These are phyloP conservation scores for Dolichopus griseipennis DNA, from an alignment of 2,888 invertebrate species.

Conservation along the genomic window DNA sequence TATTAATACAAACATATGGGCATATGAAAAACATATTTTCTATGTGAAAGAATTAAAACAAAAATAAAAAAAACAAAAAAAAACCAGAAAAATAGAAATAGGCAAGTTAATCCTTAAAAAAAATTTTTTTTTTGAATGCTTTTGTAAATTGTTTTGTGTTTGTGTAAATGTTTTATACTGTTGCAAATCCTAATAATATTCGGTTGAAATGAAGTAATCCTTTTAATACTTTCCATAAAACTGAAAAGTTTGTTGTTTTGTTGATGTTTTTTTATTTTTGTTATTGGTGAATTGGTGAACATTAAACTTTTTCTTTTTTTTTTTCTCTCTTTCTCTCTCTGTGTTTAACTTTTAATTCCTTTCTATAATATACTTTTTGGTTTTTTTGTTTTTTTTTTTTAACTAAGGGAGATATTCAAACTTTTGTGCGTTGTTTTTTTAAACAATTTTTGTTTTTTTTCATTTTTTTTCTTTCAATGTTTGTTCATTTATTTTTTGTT, in stretches of 20 bases:
- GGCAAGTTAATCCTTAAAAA: background rate
- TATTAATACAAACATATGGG: too few relatives aligned
- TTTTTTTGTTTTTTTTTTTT: background rate
- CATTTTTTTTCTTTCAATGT: background rate
- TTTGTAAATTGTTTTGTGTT: background rate
- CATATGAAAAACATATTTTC: too few relatives aligned
- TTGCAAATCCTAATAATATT: constrained; percentile 3
- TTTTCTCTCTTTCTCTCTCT: background rate
- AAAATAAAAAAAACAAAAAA: too few relatives aligned
- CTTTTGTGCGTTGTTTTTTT: too few relatives aligned
- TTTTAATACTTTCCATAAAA: background rate
- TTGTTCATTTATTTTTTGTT: too few relatives aligned
- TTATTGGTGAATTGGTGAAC: constrained; percentile 6
- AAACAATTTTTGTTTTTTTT: background rate
- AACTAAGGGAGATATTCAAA: background rate
- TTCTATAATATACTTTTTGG: background rate
- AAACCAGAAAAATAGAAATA: background rate
- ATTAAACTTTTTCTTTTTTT: background rate
- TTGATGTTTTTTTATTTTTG: background rate
- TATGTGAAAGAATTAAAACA: too few relatives aligned
- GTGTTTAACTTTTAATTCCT: background rate
- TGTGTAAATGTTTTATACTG: background rate
- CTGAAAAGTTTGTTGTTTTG: background rate
- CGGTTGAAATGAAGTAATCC: background rate
- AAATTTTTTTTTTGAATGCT: background rate